A percentile compares a stretch with the other conserved stretches of the same genome.
phyloP scores from a whole-genome alignment of 2,797 vertebrate genomes.

The Vespertilio murinus region DNA sequence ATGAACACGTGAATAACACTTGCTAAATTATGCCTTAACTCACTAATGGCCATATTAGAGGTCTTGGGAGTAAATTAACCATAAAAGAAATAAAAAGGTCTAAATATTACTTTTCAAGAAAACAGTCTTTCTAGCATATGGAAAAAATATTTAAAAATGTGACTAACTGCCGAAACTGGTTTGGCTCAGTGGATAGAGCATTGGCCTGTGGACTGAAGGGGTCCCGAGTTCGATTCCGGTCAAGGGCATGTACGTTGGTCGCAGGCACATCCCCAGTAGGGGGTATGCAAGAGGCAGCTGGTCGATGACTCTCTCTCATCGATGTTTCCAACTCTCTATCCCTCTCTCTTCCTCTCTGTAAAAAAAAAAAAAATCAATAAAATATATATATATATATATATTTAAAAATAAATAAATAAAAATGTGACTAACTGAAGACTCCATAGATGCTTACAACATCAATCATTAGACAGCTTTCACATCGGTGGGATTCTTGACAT shows the following conservation, averaged over 20 bases:
- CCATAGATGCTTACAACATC: background rate
- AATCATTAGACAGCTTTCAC: slow-evolving; percentile 27
- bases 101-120: slow-evolving; percentile 44
- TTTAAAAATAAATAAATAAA: slow-evolving; percentile 17
- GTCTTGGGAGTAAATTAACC: background rate
- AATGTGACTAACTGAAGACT: background rate
- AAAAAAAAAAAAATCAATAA: no score
- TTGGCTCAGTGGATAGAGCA: no score
- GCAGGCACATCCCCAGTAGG: no score
- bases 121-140: slow-evolving; percentile 1
- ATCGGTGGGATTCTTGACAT: background rate
- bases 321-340: no score
- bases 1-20: background rate
- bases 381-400: no score
- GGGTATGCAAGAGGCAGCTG: no score
- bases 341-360: no score
- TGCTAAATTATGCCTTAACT: background rate
- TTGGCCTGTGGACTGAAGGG: no score
- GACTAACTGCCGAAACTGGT: no score
- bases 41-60: background rate
- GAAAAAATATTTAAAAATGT: background rate
- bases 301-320: no score
- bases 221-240: no score
- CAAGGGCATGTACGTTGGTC: no score
- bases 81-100: slow-evolving; percentile 50